Evolutionary conservation across 2,888 invertebrate species (phyloP).

Genomic region (Dione vanillae): DNA sequence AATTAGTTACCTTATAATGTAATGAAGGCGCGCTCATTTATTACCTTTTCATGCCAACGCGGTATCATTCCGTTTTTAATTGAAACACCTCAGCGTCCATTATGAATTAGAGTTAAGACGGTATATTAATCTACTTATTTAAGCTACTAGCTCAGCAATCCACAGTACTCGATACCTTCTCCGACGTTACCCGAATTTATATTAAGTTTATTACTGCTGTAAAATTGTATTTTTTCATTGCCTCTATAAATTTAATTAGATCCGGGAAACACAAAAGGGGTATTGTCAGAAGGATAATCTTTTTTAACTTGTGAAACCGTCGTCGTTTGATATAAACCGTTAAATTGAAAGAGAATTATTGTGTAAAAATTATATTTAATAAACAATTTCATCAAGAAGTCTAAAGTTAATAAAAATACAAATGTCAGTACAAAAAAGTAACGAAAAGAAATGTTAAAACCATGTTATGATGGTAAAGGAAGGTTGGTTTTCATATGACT

Average conservation of each 20-base stretch:
- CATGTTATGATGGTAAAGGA: not conserved
- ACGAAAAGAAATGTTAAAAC: not conserved
- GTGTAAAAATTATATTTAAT: not conserved
- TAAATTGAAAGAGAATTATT: slow-evolving; percentile 10
- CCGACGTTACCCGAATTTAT: slow-evolving; percentile 2
- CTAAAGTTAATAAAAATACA: not conserved
- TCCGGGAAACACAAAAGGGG: slow-evolving; percentile 10
- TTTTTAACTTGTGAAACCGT: slow-evolving; percentile 3
- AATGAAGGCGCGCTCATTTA: slow-evolving; percentile 62
- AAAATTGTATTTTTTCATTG: slow-evolving; percentile 2
- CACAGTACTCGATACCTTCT: not conserved
- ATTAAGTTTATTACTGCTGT: not conserved
- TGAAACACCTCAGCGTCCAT: slow-evolving; percentile 58
- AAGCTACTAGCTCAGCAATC: slow-evolving; percentile 17
- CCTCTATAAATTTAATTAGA: slow-evolving; percentile 13
- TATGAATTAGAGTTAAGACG: slow-evolving; percentile 46
- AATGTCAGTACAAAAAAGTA: not conserved
- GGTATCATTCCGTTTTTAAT: slow-evolving; percentile 65
- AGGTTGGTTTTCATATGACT: slow-evolving; percentile 6
- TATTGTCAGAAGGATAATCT: slow-evolving; percentile 22
- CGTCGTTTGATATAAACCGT: slow-evolving; percentile 9
- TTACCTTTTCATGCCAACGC: slow-evolving; percentile 63
- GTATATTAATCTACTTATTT: slow-evolving; percentile 18
- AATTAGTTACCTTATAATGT: slow-evolving; percentile 47
- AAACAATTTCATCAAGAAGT: not conserved